phyloP scores from a whole-genome alignment of 1,140 invertebrate genomes.

The Yoshiicerus persimilis region DNA sequence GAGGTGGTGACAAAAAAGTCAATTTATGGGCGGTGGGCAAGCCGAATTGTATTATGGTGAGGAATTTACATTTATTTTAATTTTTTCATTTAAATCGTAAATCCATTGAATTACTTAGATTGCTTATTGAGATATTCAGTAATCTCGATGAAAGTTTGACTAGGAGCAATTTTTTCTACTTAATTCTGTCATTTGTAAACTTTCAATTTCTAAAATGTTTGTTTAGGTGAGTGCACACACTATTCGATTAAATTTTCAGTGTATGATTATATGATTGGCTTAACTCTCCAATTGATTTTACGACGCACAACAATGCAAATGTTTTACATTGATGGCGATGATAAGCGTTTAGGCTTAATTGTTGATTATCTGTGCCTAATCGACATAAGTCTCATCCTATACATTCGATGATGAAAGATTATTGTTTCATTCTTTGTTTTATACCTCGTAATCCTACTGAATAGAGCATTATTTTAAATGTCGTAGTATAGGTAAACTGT shows the following conservation, averaged over 20 bases:
- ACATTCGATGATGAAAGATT: not conserved
- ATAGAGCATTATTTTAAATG: not conserved
- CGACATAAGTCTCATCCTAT: no score
- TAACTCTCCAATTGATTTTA: not conserved
- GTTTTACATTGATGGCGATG: not conserved
- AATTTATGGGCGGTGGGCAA: conserved; percentile 97
- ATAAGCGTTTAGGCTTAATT: not conserved
- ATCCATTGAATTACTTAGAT: not conserved
- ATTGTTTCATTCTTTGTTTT: not conserved
- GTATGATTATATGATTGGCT: no score
- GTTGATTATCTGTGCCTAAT: not conserved
- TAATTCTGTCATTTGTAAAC: not conserved
- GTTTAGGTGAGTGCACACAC: not conserved
- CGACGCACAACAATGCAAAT: not conserved
- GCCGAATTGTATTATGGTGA: conserved; percentile 92
- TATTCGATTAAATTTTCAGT: no score
- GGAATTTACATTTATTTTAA: conserved; percentile 32
- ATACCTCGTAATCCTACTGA: not conserved
- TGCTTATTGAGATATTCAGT: not conserved
- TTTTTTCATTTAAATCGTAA: not conserved
- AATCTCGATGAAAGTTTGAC: not conserved
- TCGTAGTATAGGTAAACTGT: no score
- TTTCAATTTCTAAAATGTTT: not conserved
- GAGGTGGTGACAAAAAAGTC: conserved; percentile 95
- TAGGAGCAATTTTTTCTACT: not conserved